These are phyloP conservation scores for Pollenia amentaria DNA, from an alignment of 2,888 invertebrate genomes.

Conservation along the genomic window DNA sequence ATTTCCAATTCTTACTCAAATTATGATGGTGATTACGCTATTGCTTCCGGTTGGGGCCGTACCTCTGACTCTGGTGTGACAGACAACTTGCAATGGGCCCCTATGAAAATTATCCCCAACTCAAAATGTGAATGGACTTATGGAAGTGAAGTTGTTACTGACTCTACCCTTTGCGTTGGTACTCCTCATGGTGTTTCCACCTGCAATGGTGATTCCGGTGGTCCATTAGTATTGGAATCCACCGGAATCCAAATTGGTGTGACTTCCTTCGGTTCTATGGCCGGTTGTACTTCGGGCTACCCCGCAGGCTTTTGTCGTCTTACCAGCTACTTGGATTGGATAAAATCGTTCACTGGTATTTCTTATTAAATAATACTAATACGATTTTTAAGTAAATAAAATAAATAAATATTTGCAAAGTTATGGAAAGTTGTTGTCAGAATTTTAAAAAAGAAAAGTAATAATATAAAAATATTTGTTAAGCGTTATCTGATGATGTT, in stretches of 20 bases:
- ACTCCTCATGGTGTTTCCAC: constrained; percentile 53
- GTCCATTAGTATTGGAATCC: constrained; percentile 78
- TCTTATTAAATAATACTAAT: constrained; percentile 17
- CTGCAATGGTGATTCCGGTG: constrained; percentile 83
- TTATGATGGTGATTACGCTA: constrained; percentile 77
- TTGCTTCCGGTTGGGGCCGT: constrained; percentile 76
- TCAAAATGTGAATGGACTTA: constrained; percentile 75
- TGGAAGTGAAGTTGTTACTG: background rate
- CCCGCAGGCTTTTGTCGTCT: constrained; percentile 80
- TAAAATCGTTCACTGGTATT: constrained; percentile 64
- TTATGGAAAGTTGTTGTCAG: too few species aligned
- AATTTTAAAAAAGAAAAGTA: too few species aligned
- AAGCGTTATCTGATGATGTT: too few species aligned
- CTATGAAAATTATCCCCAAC: constrained; percentile 77
- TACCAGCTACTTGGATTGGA: constrained; percentile 79
- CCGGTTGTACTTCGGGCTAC: constrained; percentile 79
- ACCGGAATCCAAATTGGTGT: constrained; percentile 77
- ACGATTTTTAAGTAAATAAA: background rate
- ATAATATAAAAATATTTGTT: too few species aligned
- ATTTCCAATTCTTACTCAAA: constrained; percentile 76
- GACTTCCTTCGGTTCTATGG: constrained; percentile 79
- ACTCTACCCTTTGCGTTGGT: too few species aligned
- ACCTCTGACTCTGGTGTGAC: constrained; percentile 46
- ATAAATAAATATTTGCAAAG: too few species aligned
- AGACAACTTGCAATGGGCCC: constrained; percentile 75